Base-by-base conservation (phyloP, 1,140 invertebrate species). In the Heterodera carotae region DNA sequence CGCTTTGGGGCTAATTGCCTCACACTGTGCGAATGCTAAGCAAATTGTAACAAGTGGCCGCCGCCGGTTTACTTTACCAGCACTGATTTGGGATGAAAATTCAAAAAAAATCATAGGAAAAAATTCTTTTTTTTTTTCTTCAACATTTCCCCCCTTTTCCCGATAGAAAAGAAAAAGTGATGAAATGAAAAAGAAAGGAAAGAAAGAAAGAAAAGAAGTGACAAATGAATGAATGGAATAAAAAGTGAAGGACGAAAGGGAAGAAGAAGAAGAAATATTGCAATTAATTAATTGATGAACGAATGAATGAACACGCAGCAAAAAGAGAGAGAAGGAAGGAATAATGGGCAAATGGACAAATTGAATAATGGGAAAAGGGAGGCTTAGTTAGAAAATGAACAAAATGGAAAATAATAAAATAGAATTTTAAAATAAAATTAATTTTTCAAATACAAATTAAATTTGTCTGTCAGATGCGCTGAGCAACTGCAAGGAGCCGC, bases 401-500 rank as follows among this genome's bases (percentile, higher is more conserved):
- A n/a, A n/a, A n/a, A n/a, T n/a, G n/a, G n/a, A n/a, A n/a, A n/a
- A n/a, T n/a, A 43, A 43, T 43, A 8, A 43, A 43, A 43, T 43
- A 43, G 6, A 43, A 43, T 43, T 43, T 43, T 8, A 43, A 43
- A 43, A 43, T 8, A 8, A 8, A 43, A 43, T 43, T 43, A 69
- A 69, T 69, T 69, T 69, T 22, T 27, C n/a, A 29, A 68, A 6
- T 68, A 70, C 33, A 79, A 48, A 48, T 77, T 43, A 33, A 31
- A 39, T 43, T 80, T 62, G 31, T 73, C 73, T 62, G 31, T 73
- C 73, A 83, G 81, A 83, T 60, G 53, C 77, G 18, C 43, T 84
- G 48, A 59, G 34, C 36, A 39, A 29, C 56, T 83, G 84, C 64
- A 83, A 82, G 34, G 76, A 85, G 36, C 80, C 80, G 27, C 59